Percentiles rank a stretch among this genome's conserved stretches.
Conservation (phyloP, 2,888 invertebrate species). For the Tachina lurida region DNA sequence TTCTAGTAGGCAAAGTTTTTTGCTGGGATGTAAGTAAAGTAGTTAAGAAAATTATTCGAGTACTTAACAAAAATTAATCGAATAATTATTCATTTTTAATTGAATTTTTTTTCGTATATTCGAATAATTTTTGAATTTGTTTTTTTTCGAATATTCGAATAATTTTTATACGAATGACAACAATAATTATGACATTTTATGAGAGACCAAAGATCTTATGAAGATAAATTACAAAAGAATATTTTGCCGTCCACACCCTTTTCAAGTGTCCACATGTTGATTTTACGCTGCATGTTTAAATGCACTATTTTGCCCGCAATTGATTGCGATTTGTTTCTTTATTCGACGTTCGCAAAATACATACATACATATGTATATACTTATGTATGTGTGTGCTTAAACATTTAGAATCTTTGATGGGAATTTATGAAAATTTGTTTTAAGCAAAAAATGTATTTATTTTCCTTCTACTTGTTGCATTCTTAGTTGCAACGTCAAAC, state of each 20-base stretch:
- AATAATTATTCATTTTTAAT: no score
- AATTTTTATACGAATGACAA: no score
- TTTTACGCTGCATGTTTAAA: constrained; percentile 64
- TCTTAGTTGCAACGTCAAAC: constrained; percentile 32
- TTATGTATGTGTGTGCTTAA: neutral
- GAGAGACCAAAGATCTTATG: neutral
- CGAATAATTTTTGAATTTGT: no score
- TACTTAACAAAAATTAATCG: no score
- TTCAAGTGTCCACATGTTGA: constrained; percentile 24
- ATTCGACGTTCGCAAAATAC: neutral
- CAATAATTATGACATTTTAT: no score
- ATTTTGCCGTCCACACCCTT: constrained; percentile 22
- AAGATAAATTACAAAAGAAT: neutral
- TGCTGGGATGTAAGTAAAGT: no score
- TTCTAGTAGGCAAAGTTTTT: no score
- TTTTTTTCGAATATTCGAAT: no score
- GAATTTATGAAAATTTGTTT: constrained; percentile 69
- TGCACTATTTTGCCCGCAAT: constrained; percentile 65
- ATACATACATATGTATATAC: no score
- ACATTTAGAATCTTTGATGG: constrained; percentile 45
- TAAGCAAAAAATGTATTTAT: neutral
- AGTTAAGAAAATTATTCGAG: no score
- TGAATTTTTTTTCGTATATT: no score
- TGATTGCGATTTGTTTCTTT: constrained; percentile 39
- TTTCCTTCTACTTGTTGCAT: constrained; percentile 25